A percentile compares a stretch with the other conserved stretches of the same genome.
phyloP scores from a whole-genome alignment of 2,113 vertebrate species.

The Smithornis capensis region DNA sequence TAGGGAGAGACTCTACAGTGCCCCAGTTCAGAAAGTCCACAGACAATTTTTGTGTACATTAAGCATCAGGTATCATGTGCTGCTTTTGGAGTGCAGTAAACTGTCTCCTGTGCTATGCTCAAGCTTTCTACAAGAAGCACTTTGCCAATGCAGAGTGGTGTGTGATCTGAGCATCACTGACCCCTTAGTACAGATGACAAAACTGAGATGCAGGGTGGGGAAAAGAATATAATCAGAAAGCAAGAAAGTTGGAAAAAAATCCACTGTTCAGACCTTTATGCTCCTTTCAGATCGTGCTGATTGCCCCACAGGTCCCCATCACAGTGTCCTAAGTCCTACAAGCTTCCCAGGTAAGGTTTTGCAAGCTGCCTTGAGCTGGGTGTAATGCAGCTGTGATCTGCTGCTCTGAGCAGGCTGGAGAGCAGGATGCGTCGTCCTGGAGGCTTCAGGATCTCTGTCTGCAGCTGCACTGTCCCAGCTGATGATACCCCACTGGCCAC shows the following conservation, averaged over 20 bases:
- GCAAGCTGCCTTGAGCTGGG: background rate
- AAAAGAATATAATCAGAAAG: background rate
- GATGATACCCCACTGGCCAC: background rate
- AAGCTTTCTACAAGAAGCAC: background rate
- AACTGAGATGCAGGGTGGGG: background rate
- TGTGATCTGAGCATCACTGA: background rate
- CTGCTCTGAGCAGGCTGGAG: background rate
- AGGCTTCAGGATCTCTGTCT: background rate
- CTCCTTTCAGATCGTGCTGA: background rate
- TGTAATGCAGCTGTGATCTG: background rate
- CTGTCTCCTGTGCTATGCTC: background rate
- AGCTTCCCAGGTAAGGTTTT: background rate
- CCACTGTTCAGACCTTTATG: background rate
- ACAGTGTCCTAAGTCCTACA: fast-evolving
- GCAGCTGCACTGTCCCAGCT: background rate
- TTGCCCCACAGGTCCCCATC: background rate
- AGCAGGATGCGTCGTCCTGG: background rate
- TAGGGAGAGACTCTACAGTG: background rate
- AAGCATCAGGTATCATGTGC: background rate
- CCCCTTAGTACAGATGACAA: background rate
- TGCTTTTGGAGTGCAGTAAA: background rate
- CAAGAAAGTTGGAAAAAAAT: background rate
- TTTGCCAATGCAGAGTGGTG: background rate
- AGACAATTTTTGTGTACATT: background rate
- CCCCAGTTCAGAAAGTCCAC: background rate